These are phyloP conservation scores for Nixonia krombeini DNA, from an alignment of 1,140 invertebrate species.

Conservation along the genomic window DNA sequence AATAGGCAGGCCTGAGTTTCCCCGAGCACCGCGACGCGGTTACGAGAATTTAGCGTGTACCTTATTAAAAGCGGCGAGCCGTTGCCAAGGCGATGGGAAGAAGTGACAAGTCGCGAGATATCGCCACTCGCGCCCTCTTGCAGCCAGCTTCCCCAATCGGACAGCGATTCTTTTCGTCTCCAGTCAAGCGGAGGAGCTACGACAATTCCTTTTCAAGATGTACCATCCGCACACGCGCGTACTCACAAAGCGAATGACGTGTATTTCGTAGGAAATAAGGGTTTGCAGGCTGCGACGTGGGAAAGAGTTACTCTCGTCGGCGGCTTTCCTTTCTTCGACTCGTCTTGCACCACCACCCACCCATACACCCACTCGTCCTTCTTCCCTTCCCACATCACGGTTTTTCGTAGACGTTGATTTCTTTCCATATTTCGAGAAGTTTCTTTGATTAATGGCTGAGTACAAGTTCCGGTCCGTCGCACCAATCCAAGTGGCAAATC, in stretches of 20 bases:
- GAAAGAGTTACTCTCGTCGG: constrained; percentile 37
- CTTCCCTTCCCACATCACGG: constrained; percentile 2
- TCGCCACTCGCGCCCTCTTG: constrained; percentile 15
- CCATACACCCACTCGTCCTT: constrained; percentile 22
- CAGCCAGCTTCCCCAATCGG: constrained; percentile 38
- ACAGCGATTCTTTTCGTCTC: constrained; percentile 43
- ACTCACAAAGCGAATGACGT: constrained; percentile 45
- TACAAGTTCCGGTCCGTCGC: too few species aligned
- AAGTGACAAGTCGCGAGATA: constrained; percentile 40
- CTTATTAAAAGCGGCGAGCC: constrained; percentile 60
- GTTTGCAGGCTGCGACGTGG: constrained; percentile 29
- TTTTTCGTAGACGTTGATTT: too few species aligned
- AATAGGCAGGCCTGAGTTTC: constrained; percentile 49
- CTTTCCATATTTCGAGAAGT: too few species aligned
- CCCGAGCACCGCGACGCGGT: constrained; percentile 49
- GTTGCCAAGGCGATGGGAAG: constrained; percentile 57
- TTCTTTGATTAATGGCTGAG: too few species aligned
- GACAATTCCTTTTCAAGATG: constrained; percentile 47
- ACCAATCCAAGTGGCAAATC: too few species aligned
- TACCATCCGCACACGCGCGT: constrained; percentile 16
- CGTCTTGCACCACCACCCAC: constrained; percentile 6
- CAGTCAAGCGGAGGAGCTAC: constrained; percentile 40
- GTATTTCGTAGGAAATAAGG: constrained; percentile 45
- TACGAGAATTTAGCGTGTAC: constrained; percentile 47
- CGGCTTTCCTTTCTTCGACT: constrained; percentile 36